Evolutionary conservation across 2,888 invertebrate genomes (phyloP).

Genomic region (Drosophila greeni): DNA sequence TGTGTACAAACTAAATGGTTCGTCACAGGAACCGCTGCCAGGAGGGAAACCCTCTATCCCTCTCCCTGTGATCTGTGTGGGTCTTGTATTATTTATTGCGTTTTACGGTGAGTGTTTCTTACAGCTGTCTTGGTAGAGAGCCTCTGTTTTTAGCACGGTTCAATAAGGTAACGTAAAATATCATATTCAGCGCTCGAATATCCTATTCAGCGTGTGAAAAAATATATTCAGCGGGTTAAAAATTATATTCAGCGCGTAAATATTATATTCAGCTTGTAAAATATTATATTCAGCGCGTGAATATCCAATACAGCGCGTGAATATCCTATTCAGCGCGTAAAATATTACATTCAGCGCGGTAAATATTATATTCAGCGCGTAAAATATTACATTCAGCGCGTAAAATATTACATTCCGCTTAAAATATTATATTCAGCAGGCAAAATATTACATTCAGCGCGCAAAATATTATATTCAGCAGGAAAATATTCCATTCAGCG

Average conservation of each 20-base stretch:
- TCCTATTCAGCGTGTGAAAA: neutral
- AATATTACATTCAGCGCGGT: neutral
- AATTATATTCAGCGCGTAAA: neutral
- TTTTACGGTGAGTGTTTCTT: neutral
- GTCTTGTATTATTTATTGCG: neutral
- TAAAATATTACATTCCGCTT: neutral
- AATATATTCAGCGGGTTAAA: too few species aligned
- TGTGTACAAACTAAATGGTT: constrained; percentile 8
- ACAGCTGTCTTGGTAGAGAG: too few species aligned
- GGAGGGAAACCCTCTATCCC: neutral
- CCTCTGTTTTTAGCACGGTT: neutral
- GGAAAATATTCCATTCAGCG: neutral
- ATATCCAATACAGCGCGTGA: neutral
- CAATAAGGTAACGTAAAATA: neutral
- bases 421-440: neutral
- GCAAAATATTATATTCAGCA: neutral
- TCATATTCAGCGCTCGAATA: neutral
- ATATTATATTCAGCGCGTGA: neutral
- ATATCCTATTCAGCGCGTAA: neutral
- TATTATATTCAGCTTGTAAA: neutral
- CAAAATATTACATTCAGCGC: neutral
- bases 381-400: neutral
- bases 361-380: neutral
- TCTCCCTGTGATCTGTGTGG: neutral
- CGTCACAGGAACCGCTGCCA: neutral